Percentiles rank a stretch among this genome's conserved stretches.
Evolutionary conservation across 2,113 vertebrate species (phyloP).

Genomic region (Archocentrus centrarchus): DNA sequence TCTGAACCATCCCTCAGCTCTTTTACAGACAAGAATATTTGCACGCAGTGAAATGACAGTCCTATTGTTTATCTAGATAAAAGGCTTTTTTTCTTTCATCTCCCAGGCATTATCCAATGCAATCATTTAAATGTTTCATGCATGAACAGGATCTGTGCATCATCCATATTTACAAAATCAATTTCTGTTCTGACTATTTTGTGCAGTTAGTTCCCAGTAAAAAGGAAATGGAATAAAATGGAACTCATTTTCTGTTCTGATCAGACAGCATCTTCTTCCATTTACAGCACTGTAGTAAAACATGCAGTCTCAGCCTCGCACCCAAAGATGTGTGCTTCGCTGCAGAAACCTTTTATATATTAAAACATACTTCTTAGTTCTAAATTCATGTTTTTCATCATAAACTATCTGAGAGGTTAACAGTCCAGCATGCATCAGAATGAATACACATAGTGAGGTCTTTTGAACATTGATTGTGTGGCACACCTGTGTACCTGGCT

Average conservation of each 20-base stretch:
- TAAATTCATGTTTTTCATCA: background rate
- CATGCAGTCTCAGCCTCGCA: background rate
- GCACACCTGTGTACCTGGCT: background rate
- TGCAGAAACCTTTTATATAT: background rate
- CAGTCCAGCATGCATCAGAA: background rate
- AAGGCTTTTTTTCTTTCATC: background rate
- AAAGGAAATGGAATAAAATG: slow-evolving; percentile 1
- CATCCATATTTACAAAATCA: slow-evolving; percentile 11
- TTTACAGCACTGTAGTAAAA: background rate
- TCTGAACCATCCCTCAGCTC: background rate
- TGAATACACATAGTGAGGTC: background rate
- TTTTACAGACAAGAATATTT: background rate
- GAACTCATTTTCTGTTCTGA: slow-evolving; percentile 1
- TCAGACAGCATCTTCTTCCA: background rate
- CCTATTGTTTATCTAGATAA: slow-evolving; percentile 6
- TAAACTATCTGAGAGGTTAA: background rate
- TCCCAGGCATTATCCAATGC: background rate
- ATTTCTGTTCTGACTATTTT: slow-evolving; percentile 2
- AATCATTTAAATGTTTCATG: slow-evolving; percentile 4
- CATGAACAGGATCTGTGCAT: background rate
- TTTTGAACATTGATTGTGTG: background rate
- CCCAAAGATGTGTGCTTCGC: background rate
- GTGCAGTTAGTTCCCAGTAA: background rate
- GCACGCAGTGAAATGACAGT: background rate
- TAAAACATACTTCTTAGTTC: background rate